Evolutionary conservation across 2,113 vertebrate genomes (phyloP).

Genomic region (Tinamus guttatus): DNA sequence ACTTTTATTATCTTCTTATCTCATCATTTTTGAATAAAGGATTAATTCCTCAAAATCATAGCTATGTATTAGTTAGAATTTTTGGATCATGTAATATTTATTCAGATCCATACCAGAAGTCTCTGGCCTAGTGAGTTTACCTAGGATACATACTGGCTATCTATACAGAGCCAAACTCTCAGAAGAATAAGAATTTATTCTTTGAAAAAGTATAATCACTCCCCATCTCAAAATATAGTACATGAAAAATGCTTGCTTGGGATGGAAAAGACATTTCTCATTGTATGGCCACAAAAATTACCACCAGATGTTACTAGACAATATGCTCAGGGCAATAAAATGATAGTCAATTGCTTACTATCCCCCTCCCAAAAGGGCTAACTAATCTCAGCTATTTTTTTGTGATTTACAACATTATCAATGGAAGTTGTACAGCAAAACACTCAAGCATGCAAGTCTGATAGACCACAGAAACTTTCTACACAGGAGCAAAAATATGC

Average conservation of each 20-base stretch:
- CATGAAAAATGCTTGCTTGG: background rate
- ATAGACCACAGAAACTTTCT: background rate
- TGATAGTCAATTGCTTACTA: background rate
- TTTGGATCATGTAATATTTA: background rate
- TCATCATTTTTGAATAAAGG: too few species aligned
- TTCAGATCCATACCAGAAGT: background rate
- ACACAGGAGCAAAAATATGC: background rate
- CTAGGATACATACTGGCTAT: too few species aligned
- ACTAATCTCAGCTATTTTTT: slow-evolving; percentile 34
- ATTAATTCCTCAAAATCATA: background rate
- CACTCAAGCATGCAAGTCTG: background rate
- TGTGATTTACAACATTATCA: slow-evolving; percentile 33
- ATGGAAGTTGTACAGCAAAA: slow-evolving; percentile 17
- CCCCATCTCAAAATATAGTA: background rate
- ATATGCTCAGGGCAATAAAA: background rate
- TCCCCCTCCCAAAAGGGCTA: slow-evolving; percentile 18
- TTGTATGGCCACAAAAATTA: slow-evolving; percentile 3
- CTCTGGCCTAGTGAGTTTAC: background rate
- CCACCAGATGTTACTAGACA: background rate
- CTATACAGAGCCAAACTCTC: background rate
- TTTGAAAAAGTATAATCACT: background rate
- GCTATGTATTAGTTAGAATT: background rate
- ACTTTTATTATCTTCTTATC: background rate
- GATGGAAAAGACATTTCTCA: background rate
- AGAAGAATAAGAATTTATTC: background rate